Evolutionary conservation across 2,797 vertebrate species (phyloP), one percentile per base, ranked within the genome.

Genomic region (Lepus townsendii): DNA sequence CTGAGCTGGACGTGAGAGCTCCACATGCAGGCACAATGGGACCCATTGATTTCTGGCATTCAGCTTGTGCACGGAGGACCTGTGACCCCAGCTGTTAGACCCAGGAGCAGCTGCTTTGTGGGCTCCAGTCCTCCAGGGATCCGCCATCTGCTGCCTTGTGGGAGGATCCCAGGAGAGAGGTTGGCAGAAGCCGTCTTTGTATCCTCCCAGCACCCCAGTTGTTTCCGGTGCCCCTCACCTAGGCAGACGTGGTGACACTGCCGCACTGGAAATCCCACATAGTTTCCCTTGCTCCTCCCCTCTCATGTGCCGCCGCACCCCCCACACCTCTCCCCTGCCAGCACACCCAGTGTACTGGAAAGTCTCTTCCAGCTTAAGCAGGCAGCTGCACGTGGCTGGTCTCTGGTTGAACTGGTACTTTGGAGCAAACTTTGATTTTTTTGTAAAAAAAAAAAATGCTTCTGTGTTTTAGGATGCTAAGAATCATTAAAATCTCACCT

Each of bases 91-190:
- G 95, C 96, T 98, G 97, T 93, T 96, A 95, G 95, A 94, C 93
- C 72, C 6, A 0, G 83, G 95, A 98, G 96, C 98, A 98, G 96
- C 97, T 98, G 98, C 97, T 7, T 85, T 98, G 93, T 98, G 3
- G 2, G 91, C 83, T 92, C 96, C 79, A 90, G 82, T 94, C 97
- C 96, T 97, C 93, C 94, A 96, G 97, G 97, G 89, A 97, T 92
- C 90, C 78, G 80, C 98, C 97, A 98, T 98, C 98, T 98, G 98
- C 95, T 97, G 84, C 20, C 80, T 19, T 96, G 73, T 90, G 94
- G 88, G 72, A 91, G 87, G 96, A 92, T 87, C 75, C 93, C 97
- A 95, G 95, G 94, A 97, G 96, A 96, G 87, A 93, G 88, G 88
- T 32, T 35, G 69, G 89, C 42, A 5, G 17, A 85, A 38, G 69